A percentile compares a stretch with the other conserved stretches of the same genome.
Evolutionary conservation across 2,888 invertebrate genomes (phyloP).

Genomic region (Litoditis marina): DNA sequence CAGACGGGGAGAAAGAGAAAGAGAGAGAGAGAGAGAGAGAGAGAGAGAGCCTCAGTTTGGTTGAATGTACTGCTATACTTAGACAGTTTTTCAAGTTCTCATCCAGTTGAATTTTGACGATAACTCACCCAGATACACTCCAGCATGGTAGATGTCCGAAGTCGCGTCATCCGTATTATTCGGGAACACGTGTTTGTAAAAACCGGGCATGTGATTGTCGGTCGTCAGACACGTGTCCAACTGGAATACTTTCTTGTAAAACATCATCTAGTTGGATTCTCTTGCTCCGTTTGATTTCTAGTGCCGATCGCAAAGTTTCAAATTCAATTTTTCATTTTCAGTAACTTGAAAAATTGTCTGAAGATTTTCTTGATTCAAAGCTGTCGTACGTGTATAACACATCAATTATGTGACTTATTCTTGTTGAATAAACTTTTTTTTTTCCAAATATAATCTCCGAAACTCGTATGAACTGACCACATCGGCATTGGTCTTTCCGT

Average conservation of each 20-base stretch:
- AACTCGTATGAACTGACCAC: constrained; percentile 47
- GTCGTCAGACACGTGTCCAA: constrained; percentile 27
- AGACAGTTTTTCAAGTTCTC: no score
- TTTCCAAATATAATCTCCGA: neutral
- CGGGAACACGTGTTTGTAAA: constrained; percentile 48
- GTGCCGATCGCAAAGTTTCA: no score
- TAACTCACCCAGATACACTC: constrained; percentile 64
- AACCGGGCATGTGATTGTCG: constrained; percentile 49
- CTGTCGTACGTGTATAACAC: no score
- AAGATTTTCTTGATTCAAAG: no score
- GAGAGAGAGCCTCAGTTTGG: neutral
- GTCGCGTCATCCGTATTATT: constrained; percentile 42
- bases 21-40: neutral
- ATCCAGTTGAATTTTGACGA: no score
- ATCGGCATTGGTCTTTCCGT: constrained; percentile 70
- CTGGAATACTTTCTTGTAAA: neutral
- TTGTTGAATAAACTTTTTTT: no score
- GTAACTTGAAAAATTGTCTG: no score
- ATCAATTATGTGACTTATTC: no score
- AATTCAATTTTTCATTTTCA: no score
- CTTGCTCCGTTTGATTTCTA: no score
- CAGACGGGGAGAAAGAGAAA: neutral
- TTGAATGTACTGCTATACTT: no score
- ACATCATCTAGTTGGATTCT: no score
- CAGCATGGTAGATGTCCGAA: constrained; percentile 57